Base-by-base conservation (phyloP, 2,113 vertebrate species). In the Oncorhynchus mykiss region DNA sequence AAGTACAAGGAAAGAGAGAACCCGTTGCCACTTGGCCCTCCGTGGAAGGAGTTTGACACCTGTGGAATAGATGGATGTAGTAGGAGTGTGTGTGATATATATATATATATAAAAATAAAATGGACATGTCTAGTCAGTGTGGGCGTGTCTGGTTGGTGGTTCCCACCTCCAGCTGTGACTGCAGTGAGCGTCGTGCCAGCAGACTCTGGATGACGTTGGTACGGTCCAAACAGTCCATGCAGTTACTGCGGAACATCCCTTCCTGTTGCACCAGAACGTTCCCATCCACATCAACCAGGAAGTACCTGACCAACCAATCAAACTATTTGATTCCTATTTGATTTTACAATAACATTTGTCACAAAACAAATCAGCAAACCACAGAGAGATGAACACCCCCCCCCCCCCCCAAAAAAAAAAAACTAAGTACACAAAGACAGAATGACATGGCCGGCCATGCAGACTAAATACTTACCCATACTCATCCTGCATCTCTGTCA, bases 151-250 rank as follows among this genome's bases (percentile, higher is more conserved):
- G 24, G 5, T 45, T 45, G 14, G 65, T 13, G 29, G 4, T 13
- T 51, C 34, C 1, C 69, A 98, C 97, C 95, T 94, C 94, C 16
- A 99, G 94, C 89, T 98, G 97, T 39, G 94, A 94, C 89, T 98
- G 96, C 3, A 99, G 95, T 0, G 96, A 96, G 0, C 95, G 87
- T 0, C 94, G 94, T 9, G 97, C 97, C 75, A 99, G 74, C 72
- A 99, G 83, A 80, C 95, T 98, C 93, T 99, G 97, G 76, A 99
- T 93, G 60, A 98, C 97, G 0, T 99, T 99, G 25, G 97, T 98
- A 0, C 97, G 92, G 70, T 99, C 97, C 45, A 99, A 90, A 85
- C 97, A 99, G 77, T 98, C 97, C 96, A 99, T 98, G 86, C 97
- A 99, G 79, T 99, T 99, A 86, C 96, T 98, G 39, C 97, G 94